A percentile compares a stretch with the other conserved stretches of the same genome.
phyloP scores from a whole-genome alignment of 2,797 vertebrate genomes.

The Tamandua tetradactyla region DNA sequence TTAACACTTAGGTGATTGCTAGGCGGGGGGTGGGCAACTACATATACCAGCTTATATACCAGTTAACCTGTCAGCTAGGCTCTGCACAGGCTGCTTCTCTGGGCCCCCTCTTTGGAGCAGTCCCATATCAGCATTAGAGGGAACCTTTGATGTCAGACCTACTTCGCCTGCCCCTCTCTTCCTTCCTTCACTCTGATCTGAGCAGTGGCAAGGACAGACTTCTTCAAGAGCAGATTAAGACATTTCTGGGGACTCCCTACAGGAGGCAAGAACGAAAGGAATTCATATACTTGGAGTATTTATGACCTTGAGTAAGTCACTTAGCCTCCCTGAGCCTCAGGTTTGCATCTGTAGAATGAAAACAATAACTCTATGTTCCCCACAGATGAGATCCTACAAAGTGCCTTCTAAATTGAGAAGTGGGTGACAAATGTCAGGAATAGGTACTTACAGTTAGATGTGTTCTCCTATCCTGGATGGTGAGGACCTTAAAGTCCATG shows the following conservation, averaged over 20 bases:
- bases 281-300: not conserved
- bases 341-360: not conserved
- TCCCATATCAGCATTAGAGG: not conserved
- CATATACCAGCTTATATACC: not conserved
- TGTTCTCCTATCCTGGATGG: not conserved
- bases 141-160: not conserved
- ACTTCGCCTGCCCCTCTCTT: not conserved
- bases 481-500: not conserved
- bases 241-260: not conserved
- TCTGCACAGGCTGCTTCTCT: not conserved
- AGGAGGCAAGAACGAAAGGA: not conserved
- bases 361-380: not conserved
- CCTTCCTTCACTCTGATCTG: not conserved
- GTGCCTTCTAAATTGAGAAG: not conserved
- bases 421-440: not conserved
- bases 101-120: accelerated
- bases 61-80: not conserved
- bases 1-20: not conserved
- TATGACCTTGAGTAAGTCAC: not conserved
- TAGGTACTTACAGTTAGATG: not conserved
- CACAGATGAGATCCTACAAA: not conserved
- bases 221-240: not conserved
- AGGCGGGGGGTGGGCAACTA: too few species aligned
- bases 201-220: not conserved
- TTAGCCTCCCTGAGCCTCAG: not conserved